These are phyloP conservation scores for Drosophila kanekoi DNA, from an alignment of 2,888 invertebrate species.

Conservation along the genomic window DNA sequence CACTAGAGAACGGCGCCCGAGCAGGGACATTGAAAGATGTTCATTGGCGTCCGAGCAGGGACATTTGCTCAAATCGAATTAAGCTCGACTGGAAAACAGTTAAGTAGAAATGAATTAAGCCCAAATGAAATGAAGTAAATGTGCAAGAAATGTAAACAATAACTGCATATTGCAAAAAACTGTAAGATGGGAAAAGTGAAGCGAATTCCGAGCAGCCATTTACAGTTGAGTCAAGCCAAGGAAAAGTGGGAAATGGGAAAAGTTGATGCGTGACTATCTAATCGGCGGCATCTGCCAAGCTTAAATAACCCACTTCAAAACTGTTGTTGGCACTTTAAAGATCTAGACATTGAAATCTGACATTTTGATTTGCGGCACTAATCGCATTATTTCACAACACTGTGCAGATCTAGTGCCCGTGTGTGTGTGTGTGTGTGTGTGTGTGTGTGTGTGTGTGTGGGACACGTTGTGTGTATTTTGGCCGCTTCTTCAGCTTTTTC, in stretches of 20 bases:
- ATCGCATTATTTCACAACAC: slow-evolving; percentile 59
- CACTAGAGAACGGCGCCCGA: not conserved
- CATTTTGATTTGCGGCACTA: slow-evolving; percentile 59
- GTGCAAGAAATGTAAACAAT: too few relatives aligned
- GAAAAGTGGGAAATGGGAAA: not conserved
- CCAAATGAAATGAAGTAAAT: slow-evolving; percentile 1
- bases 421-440: not conserved
- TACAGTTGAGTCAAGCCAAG: too few relatives aligned
- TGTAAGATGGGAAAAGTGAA: not conserved
- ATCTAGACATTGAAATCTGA: slow-evolving; percentile 48
- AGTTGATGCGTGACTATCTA: slow-evolving; percentile 3
- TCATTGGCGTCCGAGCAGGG: not conserved
- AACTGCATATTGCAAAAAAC: too few relatives aligned
- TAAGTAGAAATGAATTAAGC: too few relatives aligned
- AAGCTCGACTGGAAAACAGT: too few relatives aligned
- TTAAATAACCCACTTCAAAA: slow-evolving; percentile 55
- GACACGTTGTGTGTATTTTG: too few relatives aligned
- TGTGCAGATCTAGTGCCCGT: slow-evolving; percentile 20
- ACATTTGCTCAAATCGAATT: not conserved
- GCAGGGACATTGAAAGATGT: not conserved
- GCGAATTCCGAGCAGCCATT: too few relatives aligned
- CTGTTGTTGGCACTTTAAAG: not conserved
- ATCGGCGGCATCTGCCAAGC: slow-evolving; percentile 2
- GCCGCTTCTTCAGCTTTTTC: slow-evolving; percentile 26
- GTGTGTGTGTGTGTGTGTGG: too few relatives aligned